Evolutionary conservation across 2,797 vertebrate species (phyloP).

Genomic region (Cephalopachus bancanus): DNA sequence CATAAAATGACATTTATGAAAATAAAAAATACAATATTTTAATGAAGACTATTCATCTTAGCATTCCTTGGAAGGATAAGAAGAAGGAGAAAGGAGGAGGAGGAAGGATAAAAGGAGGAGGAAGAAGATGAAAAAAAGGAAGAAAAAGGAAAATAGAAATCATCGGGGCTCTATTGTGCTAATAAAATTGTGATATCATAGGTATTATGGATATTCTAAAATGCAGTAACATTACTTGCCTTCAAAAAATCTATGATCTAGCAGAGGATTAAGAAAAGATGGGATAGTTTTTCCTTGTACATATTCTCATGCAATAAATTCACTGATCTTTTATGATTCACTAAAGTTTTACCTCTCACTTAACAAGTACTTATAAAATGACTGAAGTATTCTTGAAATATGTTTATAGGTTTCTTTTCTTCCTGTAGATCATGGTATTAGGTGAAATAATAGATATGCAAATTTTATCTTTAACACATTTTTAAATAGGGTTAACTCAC

Average conservation of each 20-base stretch:
- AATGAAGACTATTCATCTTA: background rate
- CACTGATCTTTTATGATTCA: background rate
- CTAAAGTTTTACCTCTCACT: background rate
- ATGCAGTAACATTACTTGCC: background rate
- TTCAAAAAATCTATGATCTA: background rate
- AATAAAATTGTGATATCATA: background rate
- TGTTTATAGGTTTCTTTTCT: background rate
- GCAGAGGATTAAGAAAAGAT: background rate
- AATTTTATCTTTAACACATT: constrained; percentile 20
- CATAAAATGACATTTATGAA: no score
- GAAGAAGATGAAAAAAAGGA: background rate
- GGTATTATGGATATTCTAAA: background rate
- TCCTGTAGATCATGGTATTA: background rate
- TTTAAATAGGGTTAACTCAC: background rate
- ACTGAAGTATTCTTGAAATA: background rate
- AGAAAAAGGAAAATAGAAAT: no score
- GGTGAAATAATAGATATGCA: background rate
- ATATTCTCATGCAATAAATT: background rate
- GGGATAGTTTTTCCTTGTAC: background rate
- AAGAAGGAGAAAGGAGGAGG: background rate
- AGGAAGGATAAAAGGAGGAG: background rate
- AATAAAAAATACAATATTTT: background rate
- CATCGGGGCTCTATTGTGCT: background rate
- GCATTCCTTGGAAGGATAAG: background rate
- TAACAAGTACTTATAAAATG: background rate